phyloP scores from a whole-genome alignment of 1,140 invertebrate species.

The Lordiphosa collinella region DNA sequence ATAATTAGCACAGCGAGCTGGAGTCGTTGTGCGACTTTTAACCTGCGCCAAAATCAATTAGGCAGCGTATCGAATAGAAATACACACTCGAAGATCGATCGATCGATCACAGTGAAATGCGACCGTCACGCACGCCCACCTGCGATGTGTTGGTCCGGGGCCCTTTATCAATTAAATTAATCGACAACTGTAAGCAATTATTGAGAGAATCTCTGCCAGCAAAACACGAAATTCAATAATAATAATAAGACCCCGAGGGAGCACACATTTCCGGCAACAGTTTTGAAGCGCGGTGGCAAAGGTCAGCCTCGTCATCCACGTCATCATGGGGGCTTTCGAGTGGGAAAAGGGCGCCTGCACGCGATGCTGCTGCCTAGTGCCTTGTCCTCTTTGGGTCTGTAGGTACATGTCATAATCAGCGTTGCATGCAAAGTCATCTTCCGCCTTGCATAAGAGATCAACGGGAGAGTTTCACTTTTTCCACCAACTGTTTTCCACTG shows the following conservation, averaged over 20 bases:
- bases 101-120: conserved; percentile 43
- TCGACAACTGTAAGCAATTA: conserved; percentile 58
- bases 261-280: conserved; percentile 55
- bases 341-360: conserved; percentile 61
- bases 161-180: conserved; percentile 59
- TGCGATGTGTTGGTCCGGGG: background rate
- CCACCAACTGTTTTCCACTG: background rate
- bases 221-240: conserved; percentile 21
- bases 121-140: conserved; percentile 3
- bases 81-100: conserved; percentile 25
- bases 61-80: conserved; percentile 32
- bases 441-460: conserved; percentile 65
- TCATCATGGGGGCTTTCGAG: conserved; percentile 8
- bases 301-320: conserved; percentile 31
- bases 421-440: conserved; percentile 58
- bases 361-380: conserved; percentile 26
- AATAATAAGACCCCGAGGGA: background rate
- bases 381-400: conserved; percentile 57
- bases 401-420: conserved; percentile 64
- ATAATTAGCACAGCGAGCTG: conserved; percentile 65
- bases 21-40: conserved; percentile 50
- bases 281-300: conserved; percentile 49
- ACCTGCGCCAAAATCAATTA: conserved; percentile 71
- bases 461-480: conserved; percentile 62
- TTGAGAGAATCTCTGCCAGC: conserved; percentile 5